These are phyloP conservation scores for Sminthurinus aureus DNA, from an alignment of 2,888 invertebrate genomes.

Conservation along the genomic window DNA sequence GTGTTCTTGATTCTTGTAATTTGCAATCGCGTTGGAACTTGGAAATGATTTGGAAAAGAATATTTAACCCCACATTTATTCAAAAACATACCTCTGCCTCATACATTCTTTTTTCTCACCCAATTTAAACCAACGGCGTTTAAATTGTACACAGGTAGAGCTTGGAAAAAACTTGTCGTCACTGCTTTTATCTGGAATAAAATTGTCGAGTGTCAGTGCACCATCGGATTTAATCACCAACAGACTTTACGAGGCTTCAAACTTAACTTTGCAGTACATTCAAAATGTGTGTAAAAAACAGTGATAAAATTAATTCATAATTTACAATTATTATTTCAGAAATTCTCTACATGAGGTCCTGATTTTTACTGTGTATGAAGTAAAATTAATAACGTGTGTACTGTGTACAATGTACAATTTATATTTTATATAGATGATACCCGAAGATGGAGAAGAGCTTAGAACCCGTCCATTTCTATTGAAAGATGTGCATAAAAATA, in stretches of 20 bases:
- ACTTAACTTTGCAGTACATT: constrained; percentile 4
- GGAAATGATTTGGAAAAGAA: too few relatives aligned
- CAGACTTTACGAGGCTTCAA: constrained; percentile 11
- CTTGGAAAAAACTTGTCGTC: constrained; percentile 21
- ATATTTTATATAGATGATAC: background rate
- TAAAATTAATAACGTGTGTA: background rate
- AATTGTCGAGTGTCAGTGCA: constrained; percentile 14
- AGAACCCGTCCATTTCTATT: too few relatives aligned
- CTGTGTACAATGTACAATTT: background rate
- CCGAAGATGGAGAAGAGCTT: background rate
- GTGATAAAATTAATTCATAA: background rate
- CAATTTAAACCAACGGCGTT: background rate
- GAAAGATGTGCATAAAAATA: background rate
- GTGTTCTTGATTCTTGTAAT: too few relatives aligned
- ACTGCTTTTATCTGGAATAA: background rate
- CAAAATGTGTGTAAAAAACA: constrained; percentile 8
- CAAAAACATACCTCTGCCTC: too few relatives aligned
- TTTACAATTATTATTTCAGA: too few relatives aligned
- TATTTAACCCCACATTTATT: too few relatives aligned
- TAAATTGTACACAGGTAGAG: background rate
- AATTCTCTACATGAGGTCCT: too few relatives aligned
- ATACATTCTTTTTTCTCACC: background rate
- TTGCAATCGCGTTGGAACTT: too few relatives aligned
- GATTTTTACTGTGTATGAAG: too few relatives aligned
- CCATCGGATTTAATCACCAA: constrained; percentile 7